Percentiles rank a stretch among this genome's conserved stretches.
phyloP scores from a whole-genome alignment of 2,113 vertebrate species.

The Pedetes capensis region DNA sequence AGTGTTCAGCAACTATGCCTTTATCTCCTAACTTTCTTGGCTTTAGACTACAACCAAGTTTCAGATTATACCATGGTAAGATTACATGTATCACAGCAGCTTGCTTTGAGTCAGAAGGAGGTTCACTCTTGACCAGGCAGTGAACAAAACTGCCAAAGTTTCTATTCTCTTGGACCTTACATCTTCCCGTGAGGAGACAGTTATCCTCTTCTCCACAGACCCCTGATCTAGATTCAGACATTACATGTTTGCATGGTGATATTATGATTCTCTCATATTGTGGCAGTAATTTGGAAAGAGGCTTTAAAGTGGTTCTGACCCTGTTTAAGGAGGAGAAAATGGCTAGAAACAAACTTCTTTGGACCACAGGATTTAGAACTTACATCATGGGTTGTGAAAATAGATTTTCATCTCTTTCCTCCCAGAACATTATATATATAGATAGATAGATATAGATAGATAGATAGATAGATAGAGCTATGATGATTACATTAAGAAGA shows the following conservation, averaged over 20 bases:
- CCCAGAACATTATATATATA: neutral
- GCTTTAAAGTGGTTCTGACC: neutral
- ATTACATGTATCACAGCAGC: neutral
- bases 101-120: neutral
- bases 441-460: too few relatives aligned
- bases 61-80: neutral
- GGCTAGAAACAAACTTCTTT: neutral
- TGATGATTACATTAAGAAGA: neutral
- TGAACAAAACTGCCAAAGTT: neutral
- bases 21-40: neutral
- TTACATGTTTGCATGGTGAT: neutral
- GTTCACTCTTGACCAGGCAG: neutral
- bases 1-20: neutral
- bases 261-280: neutral
- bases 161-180: neutral
- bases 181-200: neutral
- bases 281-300: neutral
- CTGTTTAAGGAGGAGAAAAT: neutral
- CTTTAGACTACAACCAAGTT: neutral
- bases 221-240: neutral
- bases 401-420: neutral
- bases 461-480: too few relatives aligned
- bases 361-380: neutral
- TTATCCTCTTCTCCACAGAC: neutral
- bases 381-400: neutral